Conservation (phyloP, 2,888 invertebrate genomes). For the Chymomyza procnemis region DNA sequence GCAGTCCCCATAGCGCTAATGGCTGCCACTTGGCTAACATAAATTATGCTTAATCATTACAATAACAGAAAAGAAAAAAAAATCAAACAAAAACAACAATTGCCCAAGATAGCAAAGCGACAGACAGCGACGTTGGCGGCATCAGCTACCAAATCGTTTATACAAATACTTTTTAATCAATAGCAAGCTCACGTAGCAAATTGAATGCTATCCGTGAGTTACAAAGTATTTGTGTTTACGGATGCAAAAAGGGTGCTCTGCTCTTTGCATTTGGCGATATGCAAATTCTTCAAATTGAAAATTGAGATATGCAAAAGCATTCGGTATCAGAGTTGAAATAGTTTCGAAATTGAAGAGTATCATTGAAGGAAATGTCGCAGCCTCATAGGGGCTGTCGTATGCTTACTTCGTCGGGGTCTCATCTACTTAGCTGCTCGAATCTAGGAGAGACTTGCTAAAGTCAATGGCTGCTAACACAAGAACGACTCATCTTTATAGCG, state of each 20-base stretch:
- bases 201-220: neutral
- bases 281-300: neutral
- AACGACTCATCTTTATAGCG: neutral
- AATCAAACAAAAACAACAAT: neutral
- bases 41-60: conserved; percentile 18
- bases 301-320: neutral
- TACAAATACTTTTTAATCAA: neutral
- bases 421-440: too few species aligned
- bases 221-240: neutral
- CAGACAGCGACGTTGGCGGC: neutral
- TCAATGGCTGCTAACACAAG: too few species aligned
- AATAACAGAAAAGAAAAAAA: too few species aligned
- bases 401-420: too few species aligned
- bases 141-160: neutral
- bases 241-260: neutral
- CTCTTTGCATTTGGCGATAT: neutral
- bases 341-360: neutral
- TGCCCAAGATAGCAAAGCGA: conserved; percentile 8
- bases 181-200: neutral
- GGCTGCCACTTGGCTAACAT: conserved; percentile 48
- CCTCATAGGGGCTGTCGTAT: too few species aligned
- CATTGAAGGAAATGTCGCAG: neutral
- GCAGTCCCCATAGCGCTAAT: conserved; percentile 49
- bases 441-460: too few species aligned
- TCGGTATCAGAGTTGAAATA: neutral